Conservation (phyloP, 1,140 invertebrate species). For the Belonocnema kinseyi region DNA sequence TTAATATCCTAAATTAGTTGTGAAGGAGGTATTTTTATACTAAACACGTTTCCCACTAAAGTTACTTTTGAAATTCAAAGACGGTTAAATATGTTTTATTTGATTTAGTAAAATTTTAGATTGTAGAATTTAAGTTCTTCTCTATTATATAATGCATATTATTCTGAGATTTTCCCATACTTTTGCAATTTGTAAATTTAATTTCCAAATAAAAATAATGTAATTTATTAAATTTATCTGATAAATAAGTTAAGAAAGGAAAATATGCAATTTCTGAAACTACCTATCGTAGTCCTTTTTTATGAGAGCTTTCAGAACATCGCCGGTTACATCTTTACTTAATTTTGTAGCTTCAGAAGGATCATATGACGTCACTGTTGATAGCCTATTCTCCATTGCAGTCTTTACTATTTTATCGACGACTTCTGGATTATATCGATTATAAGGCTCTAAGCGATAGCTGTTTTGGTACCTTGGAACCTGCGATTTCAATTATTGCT, state of each 20-base stretch:
- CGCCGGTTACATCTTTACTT: slow-evolving; percentile 45
- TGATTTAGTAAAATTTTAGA: too few species aligned
- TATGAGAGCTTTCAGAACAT: slow-evolving; percentile 44
- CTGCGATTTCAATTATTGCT: slow-evolving; percentile 29
- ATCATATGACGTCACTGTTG: slow-evolving; percentile 40
- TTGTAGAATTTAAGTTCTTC: too few species aligned
- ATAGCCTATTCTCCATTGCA: slow-evolving; percentile 45
- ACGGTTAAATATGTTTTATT: too few species aligned
- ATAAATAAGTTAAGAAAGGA: neutral
- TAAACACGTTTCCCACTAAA: too few species aligned
- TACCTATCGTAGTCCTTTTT: slow-evolving; percentile 58
- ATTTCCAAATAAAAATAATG: too few species aligned
- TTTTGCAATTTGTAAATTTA: too few species aligned
- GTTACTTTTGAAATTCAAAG: too few species aligned
- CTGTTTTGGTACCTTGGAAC: slow-evolving; percentile 57
- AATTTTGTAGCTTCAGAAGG: slow-evolving; percentile 41
- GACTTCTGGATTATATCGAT: slow-evolving; percentile 33
- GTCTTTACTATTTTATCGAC: slow-evolving; percentile 46
- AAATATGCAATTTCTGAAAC: neutral
- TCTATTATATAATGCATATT: too few species aligned
- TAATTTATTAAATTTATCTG: too few species aligned
- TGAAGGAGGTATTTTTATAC: too few species aligned
- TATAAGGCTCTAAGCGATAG: slow-evolving; percentile 49
- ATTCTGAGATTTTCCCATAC: too few species aligned
- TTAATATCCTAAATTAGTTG: too few species aligned